Evolutionary conservation across 2,888 invertebrate species (phyloP).

Genomic region (Fabriciana adippe): DNA sequence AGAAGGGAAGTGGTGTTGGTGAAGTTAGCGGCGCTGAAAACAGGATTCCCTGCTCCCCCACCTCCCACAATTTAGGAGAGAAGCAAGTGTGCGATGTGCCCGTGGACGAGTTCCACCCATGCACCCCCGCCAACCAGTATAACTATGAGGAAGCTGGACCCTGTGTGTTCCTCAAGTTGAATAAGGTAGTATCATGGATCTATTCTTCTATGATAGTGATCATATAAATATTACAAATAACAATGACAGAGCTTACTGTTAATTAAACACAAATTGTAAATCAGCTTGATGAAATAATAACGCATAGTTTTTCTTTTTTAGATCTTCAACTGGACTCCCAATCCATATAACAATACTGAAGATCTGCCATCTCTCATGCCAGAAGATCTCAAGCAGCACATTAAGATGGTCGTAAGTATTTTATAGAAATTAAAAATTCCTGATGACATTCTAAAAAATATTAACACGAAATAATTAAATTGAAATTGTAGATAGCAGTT

Average conservation of each 20-base stretch:
- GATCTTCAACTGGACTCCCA: slow-evolving; percentile 95
- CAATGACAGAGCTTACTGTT: no score
- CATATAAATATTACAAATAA: no score
- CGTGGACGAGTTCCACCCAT: slow-evolving; percentile 87
- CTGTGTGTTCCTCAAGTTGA: slow-evolving; percentile 97
- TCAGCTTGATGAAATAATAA: background rate
- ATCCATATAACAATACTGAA: slow-evolving; percentile 88
- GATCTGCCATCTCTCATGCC: slow-evolving; percentile 89
- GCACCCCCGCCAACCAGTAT: slow-evolving; percentile 89
- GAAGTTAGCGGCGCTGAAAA: slow-evolving; percentile 80
- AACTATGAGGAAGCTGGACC: slow-evolving; percentile 94
- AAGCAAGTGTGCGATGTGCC: slow-evolving; percentile 93
- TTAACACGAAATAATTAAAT: no score
- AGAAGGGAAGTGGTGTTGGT: slow-evolving; percentile 73
- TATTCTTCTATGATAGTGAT: background rate
- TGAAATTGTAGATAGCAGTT: no score
- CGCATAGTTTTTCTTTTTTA: slow-evolving; percentile 58
- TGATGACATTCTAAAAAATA: background rate
- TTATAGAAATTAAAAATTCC: background rate
- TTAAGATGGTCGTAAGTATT: slow-evolving; percentile 75
- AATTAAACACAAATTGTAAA: no score
- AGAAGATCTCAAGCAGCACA: slow-evolving; percentile 87
- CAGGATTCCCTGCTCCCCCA: slow-evolving; percentile 85
- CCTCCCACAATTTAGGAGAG: slow-evolving; percentile 81
- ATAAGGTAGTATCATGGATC: slow-evolving; percentile 85